These are phyloP conservation scores for Lipophrys pholis DNA, from an alignment of 2,113 vertebrate species.

Conservation along the genomic window DNA sequence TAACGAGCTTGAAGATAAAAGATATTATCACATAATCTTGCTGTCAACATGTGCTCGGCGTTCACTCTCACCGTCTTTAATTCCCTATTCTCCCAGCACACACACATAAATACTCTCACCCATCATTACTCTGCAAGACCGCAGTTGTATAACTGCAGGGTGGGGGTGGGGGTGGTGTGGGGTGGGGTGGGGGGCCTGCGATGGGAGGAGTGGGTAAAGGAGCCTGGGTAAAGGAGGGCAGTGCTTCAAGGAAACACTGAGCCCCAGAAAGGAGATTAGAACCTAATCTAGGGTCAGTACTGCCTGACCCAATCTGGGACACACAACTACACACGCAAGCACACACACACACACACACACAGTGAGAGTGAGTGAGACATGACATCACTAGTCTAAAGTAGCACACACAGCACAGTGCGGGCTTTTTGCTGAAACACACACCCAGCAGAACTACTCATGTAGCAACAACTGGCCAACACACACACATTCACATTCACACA, in stretches of 20 bases:
- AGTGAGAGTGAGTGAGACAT: constrained; percentile 79
- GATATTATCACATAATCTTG: constrained; percentile 37
- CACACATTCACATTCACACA: constrained; percentile 24
- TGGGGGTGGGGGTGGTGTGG: constrained; percentile 44
- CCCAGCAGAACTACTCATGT: constrained; percentile 53
- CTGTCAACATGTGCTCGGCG: constrained; percentile 36
- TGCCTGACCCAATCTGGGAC: constrained; percentile 73
- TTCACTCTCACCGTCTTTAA: constrained; percentile 44
- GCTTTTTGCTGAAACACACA: constrained; percentile 64
- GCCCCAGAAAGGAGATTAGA: constrained; percentile 74
- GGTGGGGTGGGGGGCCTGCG: constrained; percentile 21
- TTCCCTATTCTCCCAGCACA: constrained; percentile 5
- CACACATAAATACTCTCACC: constrained; percentile 7
- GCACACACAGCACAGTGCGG: constrained; percentile 68
- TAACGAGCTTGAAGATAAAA: constrained; percentile 25
- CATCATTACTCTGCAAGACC: constrained; percentile 64
- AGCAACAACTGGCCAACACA: constrained; percentile 41
- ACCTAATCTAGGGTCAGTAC: constrained; percentile 78
- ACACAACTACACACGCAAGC: constrained; percentile 19
- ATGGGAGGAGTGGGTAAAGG: constrained; percentile 43
- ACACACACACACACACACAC: constrained; percentile 27
- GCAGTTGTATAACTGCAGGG: constrained; percentile 68
- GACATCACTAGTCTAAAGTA: constrained; percentile 78
- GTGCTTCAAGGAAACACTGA: constrained; percentile 77
- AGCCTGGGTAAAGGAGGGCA: constrained; percentile 47